Conservation (phyloP, 2,888 invertebrate genomes). For the Spicauda simplicius region DNA sequence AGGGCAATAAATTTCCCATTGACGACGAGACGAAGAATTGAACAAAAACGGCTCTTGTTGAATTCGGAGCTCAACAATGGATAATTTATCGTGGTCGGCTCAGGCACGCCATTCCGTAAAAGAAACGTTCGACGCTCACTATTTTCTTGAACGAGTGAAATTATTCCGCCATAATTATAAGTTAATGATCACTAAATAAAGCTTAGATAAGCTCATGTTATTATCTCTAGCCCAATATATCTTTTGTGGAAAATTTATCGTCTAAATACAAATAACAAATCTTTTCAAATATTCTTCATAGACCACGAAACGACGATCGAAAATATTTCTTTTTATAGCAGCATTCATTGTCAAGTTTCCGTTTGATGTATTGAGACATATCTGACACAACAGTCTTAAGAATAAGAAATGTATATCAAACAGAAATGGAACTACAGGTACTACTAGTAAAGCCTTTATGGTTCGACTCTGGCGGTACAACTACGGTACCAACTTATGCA, state of each 20-base stretch:
- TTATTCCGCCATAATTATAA: constrained; percentile 9
- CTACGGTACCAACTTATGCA: too few relatives aligned
- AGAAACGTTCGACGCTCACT: constrained; percentile 55
- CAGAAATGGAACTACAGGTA: too few relatives aligned
- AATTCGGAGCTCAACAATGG: constrained; percentile 77
- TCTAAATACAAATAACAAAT: too few relatives aligned
- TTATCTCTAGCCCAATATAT: background rate
- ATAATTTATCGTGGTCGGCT: constrained; percentile 79
- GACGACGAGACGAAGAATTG: constrained; percentile 81
- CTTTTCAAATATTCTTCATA: too few relatives aligned
- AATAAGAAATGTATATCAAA: too few relatives aligned
- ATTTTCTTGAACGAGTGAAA: constrained; percentile 45
- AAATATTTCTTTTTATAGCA: too few relatives aligned
- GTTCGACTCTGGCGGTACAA: too few relatives aligned
- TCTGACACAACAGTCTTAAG: too few relatives aligned
- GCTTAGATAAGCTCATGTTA: background rate
- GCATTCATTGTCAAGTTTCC: too few relatives aligned
- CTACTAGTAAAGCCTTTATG: too few relatives aligned
- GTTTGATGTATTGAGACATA: too few relatives aligned
- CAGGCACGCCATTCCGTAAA: constrained; percentile 61
- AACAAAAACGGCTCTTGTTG: constrained; percentile 81
- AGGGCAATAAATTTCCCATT: constrained; percentile 81
- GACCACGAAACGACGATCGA: too few relatives aligned
- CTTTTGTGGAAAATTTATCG: background rate
- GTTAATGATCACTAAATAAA: background rate